phyloP scores from a whole-genome alignment of 2,113 vertebrate species.

The Calonectris borealis region DNA sequence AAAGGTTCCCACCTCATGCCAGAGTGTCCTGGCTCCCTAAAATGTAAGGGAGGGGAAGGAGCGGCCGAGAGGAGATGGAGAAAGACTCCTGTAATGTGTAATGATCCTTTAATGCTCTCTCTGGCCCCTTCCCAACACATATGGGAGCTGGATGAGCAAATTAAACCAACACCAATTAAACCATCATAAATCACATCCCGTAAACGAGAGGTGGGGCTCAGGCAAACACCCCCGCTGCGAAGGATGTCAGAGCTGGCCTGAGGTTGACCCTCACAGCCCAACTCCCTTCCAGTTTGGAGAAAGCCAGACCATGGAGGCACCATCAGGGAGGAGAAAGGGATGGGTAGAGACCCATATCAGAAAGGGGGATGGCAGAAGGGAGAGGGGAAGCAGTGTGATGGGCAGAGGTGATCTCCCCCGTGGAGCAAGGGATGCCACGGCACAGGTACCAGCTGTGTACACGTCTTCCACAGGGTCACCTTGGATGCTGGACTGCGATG shows the following conservation, averaged over 20 bases:
- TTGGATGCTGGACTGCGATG: not conserved
- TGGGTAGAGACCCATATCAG: not conserved
- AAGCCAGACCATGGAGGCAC: not conserved
- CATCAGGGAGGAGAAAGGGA: not conserved
- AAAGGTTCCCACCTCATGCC: not conserved
- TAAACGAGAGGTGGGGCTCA: constrained; percentile 49
- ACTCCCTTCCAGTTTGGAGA: not conserved
- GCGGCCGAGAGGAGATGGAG: not conserved
- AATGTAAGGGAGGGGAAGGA: not conserved
- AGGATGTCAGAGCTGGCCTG: constrained; percentile 4
- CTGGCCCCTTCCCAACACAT: constrained; percentile 61
- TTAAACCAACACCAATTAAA: constrained; percentile 61
- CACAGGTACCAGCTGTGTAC: not conserved
- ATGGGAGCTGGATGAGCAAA: constrained; percentile 61
- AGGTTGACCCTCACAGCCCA: not conserved
- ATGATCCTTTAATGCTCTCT: constrained; percentile 50
- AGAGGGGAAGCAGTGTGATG: not conserved
- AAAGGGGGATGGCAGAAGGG: not conserved
- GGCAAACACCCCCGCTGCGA: not conserved
- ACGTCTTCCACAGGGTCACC: not conserved
- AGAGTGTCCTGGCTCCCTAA: not conserved
- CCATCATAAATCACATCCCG: constrained; percentile 44
- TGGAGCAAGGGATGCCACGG: not conserved
- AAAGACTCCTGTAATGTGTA: not conserved
- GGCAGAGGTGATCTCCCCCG: not conserved